phyloP scores from a whole-genome alignment of 2,888 invertebrate species.

The Chymomyza caudatula region DNA sequence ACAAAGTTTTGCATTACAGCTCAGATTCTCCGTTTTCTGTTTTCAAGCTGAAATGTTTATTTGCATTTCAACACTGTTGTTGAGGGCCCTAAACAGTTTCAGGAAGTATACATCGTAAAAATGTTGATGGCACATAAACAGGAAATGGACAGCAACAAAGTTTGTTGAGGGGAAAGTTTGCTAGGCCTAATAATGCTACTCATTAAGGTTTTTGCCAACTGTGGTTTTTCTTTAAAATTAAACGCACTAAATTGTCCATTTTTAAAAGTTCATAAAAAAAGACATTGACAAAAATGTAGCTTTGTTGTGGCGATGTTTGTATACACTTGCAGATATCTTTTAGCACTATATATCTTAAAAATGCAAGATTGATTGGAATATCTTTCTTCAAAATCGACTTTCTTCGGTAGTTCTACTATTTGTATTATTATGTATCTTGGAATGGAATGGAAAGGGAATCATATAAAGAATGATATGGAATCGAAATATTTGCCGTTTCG shows the following conservation, averaged over 20 bases:
- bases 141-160: conserved; percentile 13
- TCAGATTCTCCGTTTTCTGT: no score
- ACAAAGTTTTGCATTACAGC: neutral
- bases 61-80: conserved; percentile 29
- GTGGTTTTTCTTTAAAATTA: conserved; percentile 8
- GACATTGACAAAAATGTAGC: neutral
- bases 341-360: no score
- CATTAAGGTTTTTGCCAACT: neutral
- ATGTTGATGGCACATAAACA: conserved; percentile 15
- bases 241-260: neutral
- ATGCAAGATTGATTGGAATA: no score
- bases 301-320: no score
- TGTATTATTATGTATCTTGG: no score
- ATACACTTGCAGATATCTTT: no score
- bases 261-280: neutral
- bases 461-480: no score
- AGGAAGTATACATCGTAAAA: conserved; percentile 29
- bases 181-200: neutral
- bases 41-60: conserved; percentile 54
- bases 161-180: neutral
- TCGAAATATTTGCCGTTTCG: no score
- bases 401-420: no score
- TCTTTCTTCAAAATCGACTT: no score
- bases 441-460: no score
- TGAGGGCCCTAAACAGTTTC: conserved; percentile 13